Evolutionary conservation across 2,797 vertebrate species (phyloP), one percentile per base, ranked within the genome.

Genomic region (Liasis olivaceus): DNA sequence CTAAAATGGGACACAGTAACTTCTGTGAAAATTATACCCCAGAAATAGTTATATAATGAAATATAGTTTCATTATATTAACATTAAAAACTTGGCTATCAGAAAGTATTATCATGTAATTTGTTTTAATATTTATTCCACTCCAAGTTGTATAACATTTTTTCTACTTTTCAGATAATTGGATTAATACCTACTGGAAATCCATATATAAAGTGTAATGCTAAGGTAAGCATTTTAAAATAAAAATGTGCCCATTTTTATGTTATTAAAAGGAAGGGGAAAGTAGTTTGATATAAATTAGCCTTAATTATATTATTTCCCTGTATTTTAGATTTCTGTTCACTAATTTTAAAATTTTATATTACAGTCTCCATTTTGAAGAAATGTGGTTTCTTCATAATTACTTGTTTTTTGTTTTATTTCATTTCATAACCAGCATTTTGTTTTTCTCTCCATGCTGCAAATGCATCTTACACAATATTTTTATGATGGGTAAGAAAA

Each of bases 181-280:
- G 98, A 95, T 98, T 99, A 95, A 98, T 97, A 91, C 99, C 99
- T 56, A 36, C 94, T 94, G 99, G 98, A 96, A 93, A 97, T 3
- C 99, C 99, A 28, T 97, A 81, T 91, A 98, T 99, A 97, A 93
- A 95, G 0, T 99, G 99, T 92, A 93, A 87, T 26, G 63, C 97
- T 85, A 99, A 99, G 99, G 99, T 99, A 96, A 98, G 96, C 96
- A 94, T 87, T 84, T 93, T 94, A 95, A 95, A 85, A 81, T 92
- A 90, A 94, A 88, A 59, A 90, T 9, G 92, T 87, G 5, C 1
- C n/a, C 90, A 47, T 36, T 20, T 54, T 77, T 91, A 54, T 62
- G 91, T 93, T 92, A 90, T 89, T 91, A 86, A 89, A 4, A 17
- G 24, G 22, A 89, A 4, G 15, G 24, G 22, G 90, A 89, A 93